phyloP scores from a whole-genome alignment of 2,888 invertebrate genomes.

The Drosophila peninsularis region DNA sequence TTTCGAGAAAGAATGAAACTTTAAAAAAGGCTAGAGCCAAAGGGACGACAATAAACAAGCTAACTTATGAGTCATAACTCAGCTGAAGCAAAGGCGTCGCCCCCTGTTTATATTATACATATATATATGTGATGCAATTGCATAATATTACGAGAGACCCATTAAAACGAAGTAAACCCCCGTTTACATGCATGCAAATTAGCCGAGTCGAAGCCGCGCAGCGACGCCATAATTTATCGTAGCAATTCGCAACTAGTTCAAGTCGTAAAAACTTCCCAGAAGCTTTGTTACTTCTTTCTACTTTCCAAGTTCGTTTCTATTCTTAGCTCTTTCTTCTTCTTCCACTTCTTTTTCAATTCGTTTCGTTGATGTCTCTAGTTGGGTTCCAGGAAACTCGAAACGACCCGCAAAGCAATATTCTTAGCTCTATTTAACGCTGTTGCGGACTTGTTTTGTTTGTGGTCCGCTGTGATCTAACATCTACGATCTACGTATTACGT shows the following conservation, averaged over 20 bases:
- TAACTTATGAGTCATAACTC: conserved; percentile 12
- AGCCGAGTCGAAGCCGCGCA: not conserved
- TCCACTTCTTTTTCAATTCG: not conserved
- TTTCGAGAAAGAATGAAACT: conserved; percentile 7
- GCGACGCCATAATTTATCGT: conserved; percentile 5
- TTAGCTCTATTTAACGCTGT: conserved; percentile 31
- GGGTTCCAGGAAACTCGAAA: conserved; percentile 25
- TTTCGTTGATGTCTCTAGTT: not conserved
- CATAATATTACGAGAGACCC: conserved; percentile 1
- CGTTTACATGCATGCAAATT: conserved; percentile 16
- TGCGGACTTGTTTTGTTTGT: conserved; percentile 1
- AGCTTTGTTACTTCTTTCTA: not conserved
- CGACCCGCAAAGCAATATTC: conserved; percentile 31
- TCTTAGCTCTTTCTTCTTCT: not conserved
- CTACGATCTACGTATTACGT: conserved; percentile 18
- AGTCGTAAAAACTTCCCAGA: conserved; percentile 1
- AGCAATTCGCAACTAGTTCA: conserved; percentile 19
- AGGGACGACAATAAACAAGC: conserved; percentile 1
- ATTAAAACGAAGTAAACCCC: not conserved
- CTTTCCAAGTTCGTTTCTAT: conserved; percentile 20
- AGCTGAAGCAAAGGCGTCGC: conserved; percentile 3
- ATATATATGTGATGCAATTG: conserved; percentile 2
- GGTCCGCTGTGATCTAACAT: conserved; percentile 21
- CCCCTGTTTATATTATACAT: no score
- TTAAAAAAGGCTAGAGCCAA: not conserved